Conservation (phyloP, 2,113 vertebrate species). For the Nycticorax nycticorax region DNA sequence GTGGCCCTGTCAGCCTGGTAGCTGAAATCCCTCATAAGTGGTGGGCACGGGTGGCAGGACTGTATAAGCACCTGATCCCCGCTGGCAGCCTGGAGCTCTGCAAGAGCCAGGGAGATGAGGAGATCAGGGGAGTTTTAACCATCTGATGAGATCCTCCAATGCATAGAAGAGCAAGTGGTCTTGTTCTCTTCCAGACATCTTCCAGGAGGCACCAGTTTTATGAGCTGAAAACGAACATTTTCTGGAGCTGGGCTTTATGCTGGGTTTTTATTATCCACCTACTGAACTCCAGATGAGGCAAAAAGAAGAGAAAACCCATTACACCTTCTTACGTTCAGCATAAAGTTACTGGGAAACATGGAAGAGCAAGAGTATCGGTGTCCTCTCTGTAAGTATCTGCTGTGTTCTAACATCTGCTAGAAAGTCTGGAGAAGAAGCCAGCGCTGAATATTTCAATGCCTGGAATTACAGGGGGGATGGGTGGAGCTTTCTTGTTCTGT, state of each 20-base stretch:
- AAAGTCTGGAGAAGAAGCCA: not conserved
- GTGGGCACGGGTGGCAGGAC: fast-evolving
- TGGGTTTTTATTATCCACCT: not conserved
- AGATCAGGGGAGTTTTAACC: not conserved
- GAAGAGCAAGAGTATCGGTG: not conserved
- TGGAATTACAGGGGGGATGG: not conserved
- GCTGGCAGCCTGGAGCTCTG: not conserved
- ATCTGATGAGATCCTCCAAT: not conserved
- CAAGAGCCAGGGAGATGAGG: not conserved
- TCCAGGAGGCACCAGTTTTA: not conserved
- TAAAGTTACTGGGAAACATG: not conserved
- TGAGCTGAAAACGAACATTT: not conserved
- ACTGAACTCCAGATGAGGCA: not conserved
- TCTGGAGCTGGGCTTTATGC: not conserved
- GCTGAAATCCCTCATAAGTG: not conserved
- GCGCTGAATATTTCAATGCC: not conserved
- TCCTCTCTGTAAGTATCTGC: not conserved
- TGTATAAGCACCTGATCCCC: not conserved
- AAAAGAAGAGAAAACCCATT: not conserved
- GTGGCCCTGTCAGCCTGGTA: not conserved
- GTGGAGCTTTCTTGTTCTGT: not conserved
- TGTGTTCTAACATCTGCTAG: not conserved
- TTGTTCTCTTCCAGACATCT: not conserved
- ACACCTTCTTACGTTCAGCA: not conserved
- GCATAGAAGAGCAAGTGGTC: not conserved